phyloP scores from a whole-genome alignment of 2,113 vertebrate genomes.

The Taxidea taxus region DNA sequence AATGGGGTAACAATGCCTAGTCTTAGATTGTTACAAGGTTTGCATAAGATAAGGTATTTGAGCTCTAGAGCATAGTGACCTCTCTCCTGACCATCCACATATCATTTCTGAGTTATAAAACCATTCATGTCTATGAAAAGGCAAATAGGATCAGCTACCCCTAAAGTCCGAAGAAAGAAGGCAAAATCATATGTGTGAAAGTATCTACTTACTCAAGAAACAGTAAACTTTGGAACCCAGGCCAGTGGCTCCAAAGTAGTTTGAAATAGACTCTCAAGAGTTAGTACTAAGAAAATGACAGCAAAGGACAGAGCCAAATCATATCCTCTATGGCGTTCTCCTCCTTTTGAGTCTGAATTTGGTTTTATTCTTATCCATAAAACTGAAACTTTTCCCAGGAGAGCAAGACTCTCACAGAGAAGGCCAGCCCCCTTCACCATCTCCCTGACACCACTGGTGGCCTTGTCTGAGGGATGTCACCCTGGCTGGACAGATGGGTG shows the following conservation, averaged over 20 bases:
- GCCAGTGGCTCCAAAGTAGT: not conserved
- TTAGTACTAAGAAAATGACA: not conserved
- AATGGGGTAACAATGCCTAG: not conserved
- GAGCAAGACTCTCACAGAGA: not conserved
- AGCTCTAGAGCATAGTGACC: not conserved
- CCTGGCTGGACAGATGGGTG: conserved; percentile 67
- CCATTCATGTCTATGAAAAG: not conserved
- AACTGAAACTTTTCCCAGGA: not conserved
- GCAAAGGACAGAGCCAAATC: not conserved
- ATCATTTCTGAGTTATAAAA: not conserved
- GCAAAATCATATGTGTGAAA: not conserved
- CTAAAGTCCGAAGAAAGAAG: too few species aligned
- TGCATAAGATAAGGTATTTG: not conserved
- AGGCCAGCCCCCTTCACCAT: not conserved
- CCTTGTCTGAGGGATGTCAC: conserved; percentile 25
- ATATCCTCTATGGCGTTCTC: rapidly evolving
- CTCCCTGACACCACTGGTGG: conserved; percentile 17
- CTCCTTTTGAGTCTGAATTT: not conserved
- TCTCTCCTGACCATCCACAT: not conserved
- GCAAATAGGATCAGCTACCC: not conserved
- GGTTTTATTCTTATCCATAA: not conserved
- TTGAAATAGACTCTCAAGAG: not conserved
- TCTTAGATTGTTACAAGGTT: not conserved
- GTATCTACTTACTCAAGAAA: not conserved
- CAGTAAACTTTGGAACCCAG: not conserved